Base-by-base conservation (phyloP, 2,888 invertebrate species). In the Scaptomyza polygonia region DNA sequence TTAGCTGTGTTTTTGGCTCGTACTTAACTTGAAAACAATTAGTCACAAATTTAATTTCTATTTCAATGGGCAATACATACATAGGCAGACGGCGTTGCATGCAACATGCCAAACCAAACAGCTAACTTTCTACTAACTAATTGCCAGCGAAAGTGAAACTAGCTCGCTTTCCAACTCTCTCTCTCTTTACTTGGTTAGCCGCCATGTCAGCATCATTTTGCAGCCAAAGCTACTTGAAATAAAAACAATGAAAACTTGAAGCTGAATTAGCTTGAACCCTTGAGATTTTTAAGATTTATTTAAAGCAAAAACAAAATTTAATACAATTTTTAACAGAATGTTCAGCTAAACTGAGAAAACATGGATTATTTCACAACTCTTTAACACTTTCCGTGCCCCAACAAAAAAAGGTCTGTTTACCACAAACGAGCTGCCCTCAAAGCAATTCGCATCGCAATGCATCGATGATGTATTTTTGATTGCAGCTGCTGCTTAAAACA, bases 381-480 rank as follows among this genome's bases (percentile, higher is more conserved):
- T n/a, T n/a, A n/a, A n/a, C n/a, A n/a, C n/a, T n/a, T n/a, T n/a
- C n/a, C n/a, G n/a, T n/a, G n/a, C n/a, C n/a, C n/a, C n/a, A n/a
- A n/a, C n/a, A n/a, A n/a, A n/a, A n/a, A n/a, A n/a, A n/a, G n/a
- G n/a, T n/a, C n/a, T n/a, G n/a, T n/a, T n/a, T n/a, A n/a, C n/a
- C n/a, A n/a, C n/a, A n/a, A n/a, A n/a, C n/a, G 55, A 45, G 55
- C 29, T 72, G 56, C 54, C 58, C 64, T 44, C 47, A 42, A 61
- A 69, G 40, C 57, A 59, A 53, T 75, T 73, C 25, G 42, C 39
- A 58, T 52, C 53, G 58, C 69, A 67, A 48, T 67, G 61, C 72
- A 67, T 56, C 78, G 59, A 62, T 84, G 67, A 87, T 85, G 82
- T 75, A 82, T 81, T 82, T 87, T 85, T 87, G 86, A 82, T 82